phyloP scores from a whole-genome alignment of 2,888 invertebrate species.

The Encarsia formosa region DNA sequence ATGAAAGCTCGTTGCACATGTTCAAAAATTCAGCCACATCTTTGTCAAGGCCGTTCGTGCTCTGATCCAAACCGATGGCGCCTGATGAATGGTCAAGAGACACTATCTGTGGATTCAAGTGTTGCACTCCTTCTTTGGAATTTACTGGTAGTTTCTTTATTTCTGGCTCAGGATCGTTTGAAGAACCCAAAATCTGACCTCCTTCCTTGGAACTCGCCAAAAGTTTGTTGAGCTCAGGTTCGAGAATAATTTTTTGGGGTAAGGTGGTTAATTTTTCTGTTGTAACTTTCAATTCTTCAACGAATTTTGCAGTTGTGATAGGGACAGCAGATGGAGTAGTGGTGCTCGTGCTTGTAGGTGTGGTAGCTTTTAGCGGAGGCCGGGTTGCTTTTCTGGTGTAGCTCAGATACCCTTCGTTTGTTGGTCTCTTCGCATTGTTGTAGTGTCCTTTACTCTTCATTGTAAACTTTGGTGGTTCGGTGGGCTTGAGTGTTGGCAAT shows the following conservation, averaged over 20 bases:
- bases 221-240: conserved; percentile 2
- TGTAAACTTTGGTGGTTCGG: conserved; percentile 19
- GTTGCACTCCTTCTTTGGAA: conserved; percentile 9
- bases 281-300: background rate
- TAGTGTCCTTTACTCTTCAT: conserved; percentile 20
- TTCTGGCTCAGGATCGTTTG: conserved; percentile 22
- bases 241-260: background rate
- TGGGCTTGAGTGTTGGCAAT: conserved; percentile 17
- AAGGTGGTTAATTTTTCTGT: background rate
- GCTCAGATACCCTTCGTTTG: background rate
- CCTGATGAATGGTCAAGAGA: conserved; percentile 56
- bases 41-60: conserved; percentile 65
- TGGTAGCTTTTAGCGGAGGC: conserved; percentile 3
- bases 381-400: conserved; percentile 16
- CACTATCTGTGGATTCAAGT: conserved; percentile 53
- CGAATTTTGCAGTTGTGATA: too few relatives aligned
- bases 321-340: background rate
- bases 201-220: conserved; percentile 18
- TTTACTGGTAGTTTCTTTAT: conserved; percentile 2
- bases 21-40: conserved; percentile 75
- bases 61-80: conserved; percentile 69
- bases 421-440: conserved; percentile 8
- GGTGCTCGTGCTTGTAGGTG: background rate
- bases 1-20: conserved; percentile 80
- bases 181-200: conserved; percentile 33